phyloP scores from a whole-genome alignment of 30 jellyfish, hydroid and myxozoan genomes.

The Nemopilema nomurai region DNA sequence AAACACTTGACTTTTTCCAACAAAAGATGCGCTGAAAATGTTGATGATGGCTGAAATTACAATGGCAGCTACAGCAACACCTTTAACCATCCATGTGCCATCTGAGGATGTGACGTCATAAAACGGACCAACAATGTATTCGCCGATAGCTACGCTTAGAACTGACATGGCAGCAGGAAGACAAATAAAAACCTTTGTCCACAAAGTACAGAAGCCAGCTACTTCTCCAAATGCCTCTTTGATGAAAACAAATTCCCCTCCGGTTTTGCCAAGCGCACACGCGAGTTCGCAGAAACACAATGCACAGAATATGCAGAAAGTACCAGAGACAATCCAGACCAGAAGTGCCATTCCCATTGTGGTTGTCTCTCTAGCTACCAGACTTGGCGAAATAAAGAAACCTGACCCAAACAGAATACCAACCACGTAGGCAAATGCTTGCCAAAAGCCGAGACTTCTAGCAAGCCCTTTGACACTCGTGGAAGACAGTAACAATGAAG shows the following conservation, averaged over 20 bases:
- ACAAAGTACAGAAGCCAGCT: slow-evolving; percentile 41
- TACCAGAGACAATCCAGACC: slow-evolving; percentile 61
- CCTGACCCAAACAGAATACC: slow-evolving; percentile 68
- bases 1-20: slow-evolving; percentile 29
- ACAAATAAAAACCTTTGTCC: slow-evolving; percentile 51
- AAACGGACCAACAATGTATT: slow-evolving; percentile 46
- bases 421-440: slow-evolving; percentile 54
- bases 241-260: slow-evolving; percentile 48
- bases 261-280: slow-evolving; percentile 36
- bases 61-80: slow-evolving; percentile 40
- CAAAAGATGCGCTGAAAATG: slow-evolving; percentile 44
- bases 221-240: slow-evolving; percentile 47
- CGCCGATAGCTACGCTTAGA: slow-evolving; percentile 43
- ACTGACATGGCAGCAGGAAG: slow-evolving; percentile 57
- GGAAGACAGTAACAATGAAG: no score
- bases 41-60: slow-evolving; percentile 24
- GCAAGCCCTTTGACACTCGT: slow-evolving; percentile 4
- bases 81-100: slow-evolving; percentile 29
- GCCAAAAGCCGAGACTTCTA: slow-evolving; percentile 42
- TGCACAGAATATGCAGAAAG: slow-evolving; percentile 45
- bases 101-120: neutral
- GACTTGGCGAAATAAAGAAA: slow-evolving; percentile 59
- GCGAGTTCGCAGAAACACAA: slow-evolving; percentile 74
- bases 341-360: slow-evolving; percentile 38
- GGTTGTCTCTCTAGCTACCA: slow-evolving; percentile 35